Evolutionary conservation across 2,113 vertebrate genomes (phyloP).

Genomic region (Naja naja): DNA sequence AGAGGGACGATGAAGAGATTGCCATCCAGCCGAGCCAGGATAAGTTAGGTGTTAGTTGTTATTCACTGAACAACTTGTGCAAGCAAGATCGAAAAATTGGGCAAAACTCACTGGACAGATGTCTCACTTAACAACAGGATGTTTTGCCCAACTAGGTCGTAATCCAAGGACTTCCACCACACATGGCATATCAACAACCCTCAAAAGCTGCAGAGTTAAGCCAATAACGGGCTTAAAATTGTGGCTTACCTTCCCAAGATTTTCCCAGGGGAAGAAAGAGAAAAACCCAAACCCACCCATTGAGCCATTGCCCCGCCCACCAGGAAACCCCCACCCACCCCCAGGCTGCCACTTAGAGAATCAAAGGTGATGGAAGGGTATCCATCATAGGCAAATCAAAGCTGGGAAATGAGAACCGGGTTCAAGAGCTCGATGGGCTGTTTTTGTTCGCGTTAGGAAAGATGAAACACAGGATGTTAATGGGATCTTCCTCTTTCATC

Average conservation of each 20-base stretch:
- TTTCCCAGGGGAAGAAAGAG: neutral
- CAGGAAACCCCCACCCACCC: neutral
- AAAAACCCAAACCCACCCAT: neutral
- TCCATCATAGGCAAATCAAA: neutral
- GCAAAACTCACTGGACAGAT: too few relatives aligned
- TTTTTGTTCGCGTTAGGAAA: neutral
- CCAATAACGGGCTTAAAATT: neutral
- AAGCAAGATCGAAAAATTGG: too few relatives aligned
- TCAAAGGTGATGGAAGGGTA: neutral
- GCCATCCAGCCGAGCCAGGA: slow-evolving; percentile 49
- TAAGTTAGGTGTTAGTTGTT: too few relatives aligned
- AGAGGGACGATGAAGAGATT: slow-evolving; percentile 54
- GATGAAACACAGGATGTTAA: neutral
- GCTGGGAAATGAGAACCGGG: neutral
- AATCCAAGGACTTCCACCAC: neutral
- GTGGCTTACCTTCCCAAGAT: neutral
- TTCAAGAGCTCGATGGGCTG: neutral
- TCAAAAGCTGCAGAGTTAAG: neutral
- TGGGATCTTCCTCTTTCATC: neutral
- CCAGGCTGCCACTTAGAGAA: neutral
- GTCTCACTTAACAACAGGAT: too few relatives aligned
- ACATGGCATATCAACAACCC: neutral
- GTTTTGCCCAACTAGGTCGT: too few relatives aligned
- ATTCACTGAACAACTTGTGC: too few relatives aligned
- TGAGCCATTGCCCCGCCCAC: neutral